These are phyloP conservation scores for Deilephila elpenor DNA, from an alignment of 2,888 invertebrate species.

Conservation along the genomic window DNA sequence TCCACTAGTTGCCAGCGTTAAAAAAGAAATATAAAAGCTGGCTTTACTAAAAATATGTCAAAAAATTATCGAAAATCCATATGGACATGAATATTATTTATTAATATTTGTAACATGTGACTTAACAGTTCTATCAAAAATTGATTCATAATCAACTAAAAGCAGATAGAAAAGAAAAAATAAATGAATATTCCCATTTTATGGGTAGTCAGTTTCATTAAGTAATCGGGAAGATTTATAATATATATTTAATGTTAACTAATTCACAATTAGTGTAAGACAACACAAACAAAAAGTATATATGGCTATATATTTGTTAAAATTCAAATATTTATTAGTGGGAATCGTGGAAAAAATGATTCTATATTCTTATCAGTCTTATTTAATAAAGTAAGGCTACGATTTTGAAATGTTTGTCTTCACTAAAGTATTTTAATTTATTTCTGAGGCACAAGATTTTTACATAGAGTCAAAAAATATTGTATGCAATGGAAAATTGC, in stretches of 20 bases:
- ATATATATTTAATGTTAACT: constrained; percentile 7
- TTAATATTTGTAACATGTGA: constrained; percentile 5
- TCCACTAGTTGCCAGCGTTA: constrained; percentile 22
- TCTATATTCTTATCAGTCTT: constrained; percentile 23
- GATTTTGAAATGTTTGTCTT: constrained; percentile 2
- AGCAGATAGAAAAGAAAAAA: constrained; percentile 7
- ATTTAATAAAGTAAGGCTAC: constrained; percentile 17
- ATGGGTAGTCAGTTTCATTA: constrained; percentile 23
- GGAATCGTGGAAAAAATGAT: not conserved
- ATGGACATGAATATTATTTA: not conserved
- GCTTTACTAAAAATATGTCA: constrained; percentile 1
- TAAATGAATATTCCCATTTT: constrained; percentile 10
- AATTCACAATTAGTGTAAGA: constrained; percentile 15
- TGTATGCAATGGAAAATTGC: constrained; percentile 39
- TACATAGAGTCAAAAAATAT: constrained; percentile 25
- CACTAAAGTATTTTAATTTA: not conserved
- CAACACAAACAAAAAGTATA: constrained; percentile 16
- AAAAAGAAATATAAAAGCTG: constrained; percentile 30
- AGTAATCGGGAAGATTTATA: constrained; percentile 13
- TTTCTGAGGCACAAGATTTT: constrained; percentile 15
- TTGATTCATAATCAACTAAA: constrained; percentile 23
- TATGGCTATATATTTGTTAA: constrained; percentile 24
- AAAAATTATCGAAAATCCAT: constrained; percentile 14
- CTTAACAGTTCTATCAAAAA: constrained; percentile 14
- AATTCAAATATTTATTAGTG: constrained; percentile 1